Conservation (phyloP, 2,113 vertebrate genomes). For the Colaptes auratus region DNA sequence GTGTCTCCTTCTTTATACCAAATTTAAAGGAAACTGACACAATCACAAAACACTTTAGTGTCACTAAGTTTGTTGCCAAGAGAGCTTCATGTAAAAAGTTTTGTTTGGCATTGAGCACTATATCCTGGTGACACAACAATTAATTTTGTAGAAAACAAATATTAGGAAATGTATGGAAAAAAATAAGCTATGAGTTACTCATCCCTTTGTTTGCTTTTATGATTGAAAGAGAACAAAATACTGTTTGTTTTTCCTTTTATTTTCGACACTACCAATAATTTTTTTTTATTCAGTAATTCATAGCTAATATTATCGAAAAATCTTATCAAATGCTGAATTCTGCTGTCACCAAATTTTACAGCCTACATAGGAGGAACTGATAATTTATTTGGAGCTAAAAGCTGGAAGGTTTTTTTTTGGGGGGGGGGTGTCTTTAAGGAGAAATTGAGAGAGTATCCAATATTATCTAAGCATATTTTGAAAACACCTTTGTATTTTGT, state of each 20-base stretch:
- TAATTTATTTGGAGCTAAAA: neutral
- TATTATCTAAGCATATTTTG: neutral
- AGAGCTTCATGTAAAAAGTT: neutral
- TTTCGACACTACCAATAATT: neutral
- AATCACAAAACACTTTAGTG: neutral
- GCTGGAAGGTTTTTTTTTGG: neutral
- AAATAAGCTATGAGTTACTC: neutral
- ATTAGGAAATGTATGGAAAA: neutral
- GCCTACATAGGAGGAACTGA: neutral
- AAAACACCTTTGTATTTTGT: neutral
- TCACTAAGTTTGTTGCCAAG: neutral
- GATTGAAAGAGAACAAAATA: neutral
- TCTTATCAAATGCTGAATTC: neutral
- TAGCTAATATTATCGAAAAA: neutral
- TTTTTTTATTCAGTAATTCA: neutral
- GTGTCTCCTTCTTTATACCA: neutral
- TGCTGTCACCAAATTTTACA: neutral
- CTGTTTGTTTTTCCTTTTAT: neutral
- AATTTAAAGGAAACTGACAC: neutral
- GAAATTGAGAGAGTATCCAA: neutral
- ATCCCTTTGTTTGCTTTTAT: neutral
- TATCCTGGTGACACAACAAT: neutral
- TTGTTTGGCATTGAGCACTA: neutral
- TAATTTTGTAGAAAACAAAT: neutral
- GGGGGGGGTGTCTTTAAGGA: neutral